Evolutionary conservation across 2,888 invertebrate species (phyloP).

Genomic region (Drosophila fungiperda): DNA sequence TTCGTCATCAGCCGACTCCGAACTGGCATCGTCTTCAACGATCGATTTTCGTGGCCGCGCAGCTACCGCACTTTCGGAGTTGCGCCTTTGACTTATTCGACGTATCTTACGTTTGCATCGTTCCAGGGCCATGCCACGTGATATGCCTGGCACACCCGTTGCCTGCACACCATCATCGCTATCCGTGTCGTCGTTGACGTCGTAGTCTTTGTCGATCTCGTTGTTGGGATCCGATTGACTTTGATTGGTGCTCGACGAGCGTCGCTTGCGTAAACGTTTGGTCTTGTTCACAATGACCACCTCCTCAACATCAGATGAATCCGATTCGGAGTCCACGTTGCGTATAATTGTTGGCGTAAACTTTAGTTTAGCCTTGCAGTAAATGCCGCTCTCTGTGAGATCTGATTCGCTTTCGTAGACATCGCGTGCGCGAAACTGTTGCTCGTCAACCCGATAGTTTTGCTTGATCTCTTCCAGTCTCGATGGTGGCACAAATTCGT

Average conservation of each 20-base stretch:
- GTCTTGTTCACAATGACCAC: constrained; percentile 63
- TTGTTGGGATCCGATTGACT: constrained; percentile 68
- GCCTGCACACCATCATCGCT: constrained; percentile 57
- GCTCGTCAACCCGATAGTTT: constrained; percentile 83
- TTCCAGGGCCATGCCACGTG: constrained; percentile 82
- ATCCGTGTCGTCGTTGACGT: constrained; percentile 44
- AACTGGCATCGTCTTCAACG: constrained; percentile 56
- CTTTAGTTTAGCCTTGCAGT: constrained; percentile 72
- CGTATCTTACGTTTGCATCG: constrained; percentile 64
- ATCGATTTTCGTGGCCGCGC: constrained; percentile 24
- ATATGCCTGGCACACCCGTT: constrained; percentile 78
- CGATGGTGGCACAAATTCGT: constrained; percentile 71
- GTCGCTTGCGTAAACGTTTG: constrained; percentile 82
- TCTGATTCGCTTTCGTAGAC: constrained; percentile 87
- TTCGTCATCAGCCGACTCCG: constrained; percentile 62
- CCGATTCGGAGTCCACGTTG: constrained; percentile 70
- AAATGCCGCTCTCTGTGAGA: constrained; percentile 83
- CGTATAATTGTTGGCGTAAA: constrained; percentile 73
- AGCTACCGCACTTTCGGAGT: constrained; percentile 39
- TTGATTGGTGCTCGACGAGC: constrained; percentile 78
- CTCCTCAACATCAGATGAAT: constrained; percentile 56
- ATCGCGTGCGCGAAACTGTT: constrained; percentile 86
- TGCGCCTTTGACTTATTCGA: constrained; percentile 44
- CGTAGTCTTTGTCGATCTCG: constrained; percentile 34
- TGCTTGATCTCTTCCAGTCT: constrained; percentile 55